Evolutionary conservation across 2,113 vertebrate genomes (phyloP).

Genomic region (Macquaria australasica): DNA sequence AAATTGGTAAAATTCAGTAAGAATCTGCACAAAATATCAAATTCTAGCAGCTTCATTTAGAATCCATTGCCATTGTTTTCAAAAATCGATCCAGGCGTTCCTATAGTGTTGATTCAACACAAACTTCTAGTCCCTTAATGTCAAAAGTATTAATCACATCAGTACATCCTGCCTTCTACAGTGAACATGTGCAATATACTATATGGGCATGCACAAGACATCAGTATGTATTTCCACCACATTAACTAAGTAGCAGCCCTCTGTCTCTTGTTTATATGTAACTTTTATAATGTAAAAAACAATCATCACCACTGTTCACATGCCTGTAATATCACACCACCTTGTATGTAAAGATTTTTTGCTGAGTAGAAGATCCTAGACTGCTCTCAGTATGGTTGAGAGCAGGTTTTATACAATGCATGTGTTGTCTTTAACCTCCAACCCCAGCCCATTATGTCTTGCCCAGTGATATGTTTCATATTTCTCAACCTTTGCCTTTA

Average conservation of each 20-base stretch:
- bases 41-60: background rate
- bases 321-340: background rate
- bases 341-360: conserved; percentile 8
- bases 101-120: background rate
- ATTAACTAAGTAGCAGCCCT: background rate
- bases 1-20: background rate
- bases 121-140: background rate
- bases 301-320: background rate
- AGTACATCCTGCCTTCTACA: background rate
- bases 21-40: background rate
- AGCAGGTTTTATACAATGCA: background rate
- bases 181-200: background rate
- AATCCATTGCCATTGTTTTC: background rate
- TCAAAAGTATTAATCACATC: background rate
- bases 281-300: background rate
- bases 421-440: background rate
- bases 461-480: background rate
- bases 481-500: conserved; percentile 6
- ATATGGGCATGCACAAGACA: background rate
- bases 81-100: background rate
- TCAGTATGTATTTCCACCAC: no score
- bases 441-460: background rate
- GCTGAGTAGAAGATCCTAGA: background rate
- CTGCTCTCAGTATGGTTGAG: background rate
- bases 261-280: background rate